Conservation (phyloP, 2,113 vertebrate species). For the Callorhinus ursinus region DNA sequence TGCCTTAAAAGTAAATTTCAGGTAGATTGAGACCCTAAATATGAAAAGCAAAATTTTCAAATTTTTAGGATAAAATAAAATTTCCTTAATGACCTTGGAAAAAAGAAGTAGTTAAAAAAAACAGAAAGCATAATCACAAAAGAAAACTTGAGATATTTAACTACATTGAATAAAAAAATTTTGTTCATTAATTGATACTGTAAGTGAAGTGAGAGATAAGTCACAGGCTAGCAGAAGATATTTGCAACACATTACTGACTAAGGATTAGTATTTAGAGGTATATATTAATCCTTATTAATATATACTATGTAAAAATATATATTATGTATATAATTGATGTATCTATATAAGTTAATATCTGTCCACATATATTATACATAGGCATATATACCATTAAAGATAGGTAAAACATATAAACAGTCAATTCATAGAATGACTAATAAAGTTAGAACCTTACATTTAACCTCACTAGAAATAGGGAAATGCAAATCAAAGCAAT, state of each 20-base stretch:
- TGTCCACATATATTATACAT: background rate
- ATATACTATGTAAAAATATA: background rate
- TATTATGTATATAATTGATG: background rate
- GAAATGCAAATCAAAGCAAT: background rate
- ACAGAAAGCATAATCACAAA: background rate
- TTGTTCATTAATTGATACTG: background rate
- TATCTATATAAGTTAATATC: background rate
- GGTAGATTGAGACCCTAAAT: background rate
- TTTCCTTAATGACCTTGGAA: background rate
- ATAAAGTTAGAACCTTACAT: background rate
- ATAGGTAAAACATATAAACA: background rate
- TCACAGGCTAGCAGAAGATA: background rate
- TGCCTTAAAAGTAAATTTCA: background rate
- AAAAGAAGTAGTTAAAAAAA: background rate
- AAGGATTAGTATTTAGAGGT: background rate
- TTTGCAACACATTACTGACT: background rate
- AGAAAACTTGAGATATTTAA: background rate
- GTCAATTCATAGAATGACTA: background rate
- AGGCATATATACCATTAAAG: background rate
- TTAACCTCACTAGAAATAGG: background rate
- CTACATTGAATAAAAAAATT: background rate
- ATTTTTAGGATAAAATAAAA: background rate
- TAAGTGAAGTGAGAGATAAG: background rate
- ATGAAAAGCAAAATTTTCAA: background rate
- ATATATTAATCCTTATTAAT: background rate